These are phyloP conservation scores for Metallyticus violacea DNA, from an alignment of 2,888 invertebrate species.

Conservation along the genomic window DNA sequence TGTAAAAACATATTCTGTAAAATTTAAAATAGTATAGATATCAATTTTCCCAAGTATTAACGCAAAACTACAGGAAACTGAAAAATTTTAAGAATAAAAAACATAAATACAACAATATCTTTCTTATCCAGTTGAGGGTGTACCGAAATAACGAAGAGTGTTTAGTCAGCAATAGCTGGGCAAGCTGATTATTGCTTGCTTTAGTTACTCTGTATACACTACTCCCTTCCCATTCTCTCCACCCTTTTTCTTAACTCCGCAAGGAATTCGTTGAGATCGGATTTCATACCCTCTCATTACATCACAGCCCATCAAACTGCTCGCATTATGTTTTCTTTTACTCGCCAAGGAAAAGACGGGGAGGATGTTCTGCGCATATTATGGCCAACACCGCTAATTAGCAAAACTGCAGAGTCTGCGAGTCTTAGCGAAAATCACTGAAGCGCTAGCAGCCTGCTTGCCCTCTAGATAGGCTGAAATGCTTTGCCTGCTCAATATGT, in stretches of 20 bases:
- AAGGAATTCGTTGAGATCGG: background rate
- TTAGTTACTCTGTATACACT: background rate
- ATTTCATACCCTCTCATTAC: background rate
- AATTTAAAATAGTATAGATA: no score
- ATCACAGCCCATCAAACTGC: background rate
- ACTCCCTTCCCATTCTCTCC: background rate
- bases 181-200: background rate
- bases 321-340: background rate
- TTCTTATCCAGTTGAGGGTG: background rate
- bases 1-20: no score
- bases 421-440: background rate
- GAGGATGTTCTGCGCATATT: background rate
- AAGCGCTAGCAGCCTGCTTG: background rate
- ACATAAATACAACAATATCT: no score
- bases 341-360: background rate
- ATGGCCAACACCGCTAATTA: background rate
- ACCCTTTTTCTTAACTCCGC: background rate
- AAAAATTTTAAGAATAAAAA: no score
- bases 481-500: background rate
- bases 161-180: background rate
- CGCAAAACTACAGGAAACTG: no score
- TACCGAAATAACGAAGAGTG: background rate
- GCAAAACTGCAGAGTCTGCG: conserved; percentile 2
- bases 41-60: no score
- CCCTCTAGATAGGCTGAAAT: background rate